Percentiles rank a stretch among this genome's conserved stretches.
Evolutionary conservation across 1,140 invertebrate genomes (phyloP).

Genomic region (Aethina tumida): DNA sequence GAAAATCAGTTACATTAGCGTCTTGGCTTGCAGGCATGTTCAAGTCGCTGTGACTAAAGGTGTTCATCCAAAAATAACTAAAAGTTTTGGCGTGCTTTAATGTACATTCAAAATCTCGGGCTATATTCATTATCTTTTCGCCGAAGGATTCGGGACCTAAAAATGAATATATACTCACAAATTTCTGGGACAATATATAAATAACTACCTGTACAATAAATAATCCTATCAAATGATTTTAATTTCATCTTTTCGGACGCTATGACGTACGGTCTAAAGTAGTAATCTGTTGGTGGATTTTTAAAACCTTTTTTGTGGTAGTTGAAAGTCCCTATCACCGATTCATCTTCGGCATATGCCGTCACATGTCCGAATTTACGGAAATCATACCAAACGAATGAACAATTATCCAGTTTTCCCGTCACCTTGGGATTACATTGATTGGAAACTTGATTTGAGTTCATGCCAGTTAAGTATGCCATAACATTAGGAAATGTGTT

Average conservation of each 20-base stretch:
- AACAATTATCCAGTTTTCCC: conserved; percentile 44
- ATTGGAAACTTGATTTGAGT: conserved; percentile 36
- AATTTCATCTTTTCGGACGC: conserved; percentile 44
- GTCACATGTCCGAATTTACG: conserved; percentile 49
- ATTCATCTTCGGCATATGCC: conserved; percentile 52
- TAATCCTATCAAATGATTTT: conserved; percentile 23
- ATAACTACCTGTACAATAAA: conserved; percentile 47
- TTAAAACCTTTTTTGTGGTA: conserved; percentile 50
- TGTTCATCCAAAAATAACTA: conserved; percentile 61
- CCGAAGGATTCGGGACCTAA: conserved; percentile 43
- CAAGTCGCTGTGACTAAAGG: conserved; percentile 51
- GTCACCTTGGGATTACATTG: conserved; percentile 42
- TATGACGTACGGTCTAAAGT: conserved; percentile 56
- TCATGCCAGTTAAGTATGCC: conserved; percentile 54
- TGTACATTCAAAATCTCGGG: conserved; percentile 46
- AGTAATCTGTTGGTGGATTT: conserved; percentile 62
- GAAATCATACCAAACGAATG: conserved; percentile 54
- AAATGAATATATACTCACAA: too few species aligned
- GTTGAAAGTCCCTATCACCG: conserved; percentile 51
- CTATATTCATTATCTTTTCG: conserved; percentile 48
- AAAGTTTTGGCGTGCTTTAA: conserved; percentile 50
- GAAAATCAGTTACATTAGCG: conserved; percentile 37
- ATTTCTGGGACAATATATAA: too few species aligned
- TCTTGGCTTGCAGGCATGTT: conserved; percentile 51
- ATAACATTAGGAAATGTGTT: conserved; percentile 78